Conservation (phyloP, 2,797 vertebrate species). For the Eidolon dupreanum region DNA sequence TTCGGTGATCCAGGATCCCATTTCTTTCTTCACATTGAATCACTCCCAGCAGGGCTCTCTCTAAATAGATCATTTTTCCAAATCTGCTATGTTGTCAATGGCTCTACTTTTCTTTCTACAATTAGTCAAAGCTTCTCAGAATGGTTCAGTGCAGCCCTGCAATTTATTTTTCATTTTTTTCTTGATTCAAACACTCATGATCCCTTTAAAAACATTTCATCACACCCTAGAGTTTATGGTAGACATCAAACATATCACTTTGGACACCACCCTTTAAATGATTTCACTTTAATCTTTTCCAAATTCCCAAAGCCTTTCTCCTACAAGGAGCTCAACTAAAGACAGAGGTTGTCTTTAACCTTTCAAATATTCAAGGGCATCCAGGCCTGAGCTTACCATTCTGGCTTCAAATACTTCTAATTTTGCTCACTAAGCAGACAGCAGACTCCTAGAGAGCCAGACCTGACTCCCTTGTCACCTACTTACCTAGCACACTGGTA, state of each 20-base stretch:
- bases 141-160: slow-evolving; percentile 11
- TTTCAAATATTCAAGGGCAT: neutral
- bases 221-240: slow-evolving; percentile 26
- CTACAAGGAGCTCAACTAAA: slow-evolving; percentile 1
- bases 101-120: slow-evolving; percentile 54
- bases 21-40: slow-evolving; percentile 31
- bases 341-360: neutral
- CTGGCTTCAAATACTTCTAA: neutral
- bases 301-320: neutral
- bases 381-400: neutral
- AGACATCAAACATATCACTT: slow-evolving; percentile 18
- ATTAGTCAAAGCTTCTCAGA: slow-evolving; percentile 73
- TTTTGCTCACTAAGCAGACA: neutral
- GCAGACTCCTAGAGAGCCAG: neutral
- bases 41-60: slow-evolving; percentile 58
- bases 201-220: slow-evolving; percentile 65
- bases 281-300: slow-evolving; percentile 51
- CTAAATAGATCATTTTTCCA: slow-evolving; percentile 68
- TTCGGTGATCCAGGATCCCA: neutral
- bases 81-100: slow-evolving; percentile 58
- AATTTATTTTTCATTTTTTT: slow-evolving; percentile 66
- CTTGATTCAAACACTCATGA: slow-evolving; percentile 46
- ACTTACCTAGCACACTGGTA: neutral
- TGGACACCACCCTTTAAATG: slow-evolving; percentile 24
- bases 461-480: neutral